Percentiles rank a stretch among this genome's conserved stretches.
Conservation (phyloP, 2,113 vertebrate genomes). For the Cromileptes altivelis region DNA sequence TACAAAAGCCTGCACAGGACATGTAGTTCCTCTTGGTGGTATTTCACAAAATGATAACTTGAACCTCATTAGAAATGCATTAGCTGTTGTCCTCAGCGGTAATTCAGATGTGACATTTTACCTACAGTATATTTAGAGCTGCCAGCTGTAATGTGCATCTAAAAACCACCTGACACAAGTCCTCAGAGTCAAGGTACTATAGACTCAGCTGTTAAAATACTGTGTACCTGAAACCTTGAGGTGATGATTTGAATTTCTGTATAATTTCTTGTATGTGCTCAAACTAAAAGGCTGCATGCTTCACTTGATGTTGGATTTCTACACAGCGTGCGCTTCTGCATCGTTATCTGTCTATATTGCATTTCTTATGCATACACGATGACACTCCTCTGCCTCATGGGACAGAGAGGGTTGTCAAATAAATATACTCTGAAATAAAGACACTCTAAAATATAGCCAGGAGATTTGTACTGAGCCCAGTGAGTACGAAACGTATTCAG, state of each 20-base stretch:
- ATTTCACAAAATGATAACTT: slow-evolving; percentile 49
- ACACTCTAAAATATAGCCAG: slow-evolving; percentile 16
- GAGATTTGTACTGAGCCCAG: slow-evolving; percentile 16
- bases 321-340: background rate
- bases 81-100: slow-evolving; percentile 27
- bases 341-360: slow-evolving; percentile 12
- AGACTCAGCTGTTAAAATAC: background rate
- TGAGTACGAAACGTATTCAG: slow-evolving; percentile 18
- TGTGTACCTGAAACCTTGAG: slow-evolving; percentile 1
- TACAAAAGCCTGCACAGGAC: slow-evolving; percentile 12
- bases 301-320: slow-evolving; percentile 6
- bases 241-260: slow-evolving; percentile 23
- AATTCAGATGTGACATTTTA: slow-evolving; percentile 49
- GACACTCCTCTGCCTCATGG: background rate
- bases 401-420: slow-evolving; percentile 22
- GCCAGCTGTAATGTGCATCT: slow-evolving; percentile 33
- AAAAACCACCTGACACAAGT: slow-evolving; percentile 14
- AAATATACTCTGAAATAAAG: slow-evolving; percentile 33
- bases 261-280: background rate
- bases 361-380: slow-evolving; percentile 17
- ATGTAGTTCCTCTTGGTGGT: slow-evolving; percentile 32
- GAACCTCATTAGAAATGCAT: slow-evolving; percentile 59
- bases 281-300: slow-evolving; percentile 18
- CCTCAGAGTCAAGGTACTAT: slow-evolving; percentile 30
- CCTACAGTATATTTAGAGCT: slow-evolving; percentile 26